Base-by-base conservation (phyloP, 1,140 invertebrate genomes). In the Penaeus vannamei region DNA sequence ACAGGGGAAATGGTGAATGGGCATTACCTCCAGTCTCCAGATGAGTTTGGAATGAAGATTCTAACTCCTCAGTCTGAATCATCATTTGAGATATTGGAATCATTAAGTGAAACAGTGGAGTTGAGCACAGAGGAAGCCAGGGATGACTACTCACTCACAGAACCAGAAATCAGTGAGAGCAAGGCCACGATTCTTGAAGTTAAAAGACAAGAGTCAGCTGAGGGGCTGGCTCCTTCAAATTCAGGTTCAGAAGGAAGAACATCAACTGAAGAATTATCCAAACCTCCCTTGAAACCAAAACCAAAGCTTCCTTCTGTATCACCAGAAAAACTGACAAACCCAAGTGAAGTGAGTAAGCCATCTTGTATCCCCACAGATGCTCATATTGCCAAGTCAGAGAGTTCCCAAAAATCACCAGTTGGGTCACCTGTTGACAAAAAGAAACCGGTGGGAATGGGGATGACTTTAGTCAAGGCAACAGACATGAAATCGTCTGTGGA, bases 11-110 rank as follows among this genome's bases (percentile, higher is more conserved):
- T 61, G 46, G 22, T 23, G 7, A 42, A 62, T 22, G 80, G 80
- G 76, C 85, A 79, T 79, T 61, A 60, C 59, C 72, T 53, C 14
- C 79, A 69, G 23, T 66, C 86, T 59, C 86, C 86, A 32, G 86
- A 87, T 82, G 86, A 87, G n/a, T 66, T 72, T 17, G 80, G 79
- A 23, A 64, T 82, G n/a, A 90, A 85, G 79, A n/a, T 69, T 19
- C 26, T 85, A 14, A 85, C 88, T 76, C 91, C 91, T 19, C 89
- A 85, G 42, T 91, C 91, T 0, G 91, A 91, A 60, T 90, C 91
- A 14, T 91, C 91, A 26, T 91, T 91, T 84, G 91, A 91, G 61
- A 90, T 91, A n/a, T 29, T 91, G 7, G 91, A 91, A 46, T 90
- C 91, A 26, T 46, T 87, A 23, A 91, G 91, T 80, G 91, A 90